Conservation (phyloP, 2,888 invertebrate genomes). For the Dolichopus griseipennis region DNA sequence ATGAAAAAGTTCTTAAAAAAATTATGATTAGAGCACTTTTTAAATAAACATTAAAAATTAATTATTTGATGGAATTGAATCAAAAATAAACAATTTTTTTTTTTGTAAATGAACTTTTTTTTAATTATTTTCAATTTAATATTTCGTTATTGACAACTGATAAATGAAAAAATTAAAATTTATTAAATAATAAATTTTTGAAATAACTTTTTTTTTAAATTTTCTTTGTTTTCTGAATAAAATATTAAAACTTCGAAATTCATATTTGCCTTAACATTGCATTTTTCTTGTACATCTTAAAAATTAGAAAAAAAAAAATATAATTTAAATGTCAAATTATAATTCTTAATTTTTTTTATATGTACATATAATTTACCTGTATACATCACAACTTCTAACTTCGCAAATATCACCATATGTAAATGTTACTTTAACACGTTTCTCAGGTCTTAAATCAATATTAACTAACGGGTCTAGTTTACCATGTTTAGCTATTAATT, state of each 20-base stretch:
- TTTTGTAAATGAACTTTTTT: not conserved
- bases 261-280: too few relatives aligned
- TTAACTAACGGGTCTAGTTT: constrained; percentile 83
- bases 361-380: constrained; percentile 42
- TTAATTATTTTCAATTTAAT: not conserved
- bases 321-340: not conserved
- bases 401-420: constrained; percentile 69
- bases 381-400: constrained; percentile 65
- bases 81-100: not conserved
- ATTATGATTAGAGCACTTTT: too few relatives aligned
- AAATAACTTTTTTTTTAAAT: not conserved
- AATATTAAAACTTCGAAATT: too few relatives aligned
- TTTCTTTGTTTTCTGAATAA: not conserved
- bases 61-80: too few relatives aligned
- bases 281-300: too few relatives aligned
- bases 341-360: not conserved
- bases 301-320: too few relatives aligned
- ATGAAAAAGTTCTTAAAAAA: too few relatives aligned
- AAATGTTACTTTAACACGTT: constrained; percentile 75
- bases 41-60: too few relatives aligned
- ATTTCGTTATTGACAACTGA: too few relatives aligned
- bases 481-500: constrained; percentile 76
- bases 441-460: constrained; percentile 77
- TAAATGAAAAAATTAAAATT: too few relatives aligned
- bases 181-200: not conserved